Percentiles rank a stretch among this genome's conserved stretches.
Conservation (phyloP, 2,113 vertebrate species). For the Panthera uncia region DNA sequence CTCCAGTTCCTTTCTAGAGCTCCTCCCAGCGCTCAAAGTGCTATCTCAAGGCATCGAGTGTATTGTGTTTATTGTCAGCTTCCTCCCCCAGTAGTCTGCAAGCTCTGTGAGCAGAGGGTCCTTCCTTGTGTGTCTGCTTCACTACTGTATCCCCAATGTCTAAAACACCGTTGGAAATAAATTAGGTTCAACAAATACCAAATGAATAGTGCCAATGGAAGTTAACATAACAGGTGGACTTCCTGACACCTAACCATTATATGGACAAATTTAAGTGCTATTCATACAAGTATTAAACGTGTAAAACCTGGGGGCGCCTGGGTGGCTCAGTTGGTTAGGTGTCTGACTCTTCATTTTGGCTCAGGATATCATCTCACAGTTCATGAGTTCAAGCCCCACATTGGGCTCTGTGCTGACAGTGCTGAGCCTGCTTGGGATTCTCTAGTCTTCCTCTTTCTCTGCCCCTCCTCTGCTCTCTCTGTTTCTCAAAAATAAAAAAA, state of each 20-base stretch:
- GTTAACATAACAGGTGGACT: background rate
- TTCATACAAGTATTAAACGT: background rate
- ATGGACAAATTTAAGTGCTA: background rate
- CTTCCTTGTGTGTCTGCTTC: background rate
- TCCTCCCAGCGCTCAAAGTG: background rate
- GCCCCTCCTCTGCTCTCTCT: no score
- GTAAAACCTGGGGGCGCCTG: background rate
- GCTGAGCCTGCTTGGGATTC: no score
- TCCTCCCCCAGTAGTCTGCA: background rate
- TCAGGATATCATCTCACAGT: no score
- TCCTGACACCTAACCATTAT: background rate
- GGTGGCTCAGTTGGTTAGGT: no score
- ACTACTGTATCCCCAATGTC: background rate
- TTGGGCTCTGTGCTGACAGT: no score
- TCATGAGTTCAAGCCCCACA: no score
- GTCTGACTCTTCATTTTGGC: no score
- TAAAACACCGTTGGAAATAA: background rate
- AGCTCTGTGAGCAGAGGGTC: background rate
- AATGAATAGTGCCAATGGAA: background rate
- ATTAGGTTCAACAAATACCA: background rate
- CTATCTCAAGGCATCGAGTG: background rate
- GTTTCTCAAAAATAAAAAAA: no score
- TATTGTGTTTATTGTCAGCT: background rate
- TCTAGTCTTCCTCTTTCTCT: no score
- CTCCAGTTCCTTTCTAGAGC: background rate